Percentiles rank a stretch among this genome's conserved stretches.
Conservation (phyloP, 2,888 invertebrate species). For the Gibbula magus region DNA sequence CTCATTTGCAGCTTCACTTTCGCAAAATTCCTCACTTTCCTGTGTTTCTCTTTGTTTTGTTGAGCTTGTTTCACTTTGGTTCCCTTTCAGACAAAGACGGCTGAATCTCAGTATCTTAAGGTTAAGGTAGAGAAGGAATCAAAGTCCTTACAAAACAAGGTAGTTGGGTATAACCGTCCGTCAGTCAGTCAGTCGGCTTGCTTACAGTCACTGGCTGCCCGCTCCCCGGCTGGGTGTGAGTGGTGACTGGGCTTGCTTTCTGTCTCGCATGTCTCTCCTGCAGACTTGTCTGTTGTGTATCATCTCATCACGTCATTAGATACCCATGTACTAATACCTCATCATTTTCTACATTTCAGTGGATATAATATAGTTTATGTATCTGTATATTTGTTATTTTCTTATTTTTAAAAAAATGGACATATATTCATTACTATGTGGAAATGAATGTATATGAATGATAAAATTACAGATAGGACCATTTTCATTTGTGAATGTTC, state of each 20-base stretch:
- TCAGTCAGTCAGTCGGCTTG: background rate
- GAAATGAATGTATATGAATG: too few species aligned
- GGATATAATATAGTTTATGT: too few species aligned
- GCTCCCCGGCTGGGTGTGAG: background rate
- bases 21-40: conserved; percentile 17
- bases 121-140: conserved; percentile 59
- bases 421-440: too few species aligned
- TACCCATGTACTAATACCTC: too few species aligned
- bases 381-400: too few species aligned
- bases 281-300: background rate
- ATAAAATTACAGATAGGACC: too few species aligned
- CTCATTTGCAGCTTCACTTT: background rate
- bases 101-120: conserved; percentile 55
- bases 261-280: background rate
- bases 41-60: conserved; percentile 26
- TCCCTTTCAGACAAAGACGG: conserved; percentile 55
- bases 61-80: conserved; percentile 25
- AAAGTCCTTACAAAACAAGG: conserved; percentile 62
- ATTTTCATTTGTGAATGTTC: too few species aligned
- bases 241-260: background rate
- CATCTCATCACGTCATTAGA: background rate
- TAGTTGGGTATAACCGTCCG: conserved; percentile 33
- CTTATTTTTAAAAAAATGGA: too few species aligned
- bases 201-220: background rate
- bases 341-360: too few species aligned